Conservation (phyloP, 2,113 vertebrate genomes). For the Hyperoodon ampullatus region DNA sequence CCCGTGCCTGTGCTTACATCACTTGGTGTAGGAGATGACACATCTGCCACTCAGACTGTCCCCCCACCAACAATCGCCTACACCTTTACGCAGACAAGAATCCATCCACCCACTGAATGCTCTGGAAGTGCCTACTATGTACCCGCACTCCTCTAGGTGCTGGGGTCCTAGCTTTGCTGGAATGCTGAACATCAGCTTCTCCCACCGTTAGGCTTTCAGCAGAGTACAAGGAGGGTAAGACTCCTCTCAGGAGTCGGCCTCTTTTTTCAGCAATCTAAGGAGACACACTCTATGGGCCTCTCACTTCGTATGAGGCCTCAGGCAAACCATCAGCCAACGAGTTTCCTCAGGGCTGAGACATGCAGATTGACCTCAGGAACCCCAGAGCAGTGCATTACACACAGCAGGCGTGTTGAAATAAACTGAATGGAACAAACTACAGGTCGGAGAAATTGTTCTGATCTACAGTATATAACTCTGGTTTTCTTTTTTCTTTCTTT, state of each 20-base stretch:
- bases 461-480: not conserved
- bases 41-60: too few species aligned
- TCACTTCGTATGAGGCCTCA: not conserved
- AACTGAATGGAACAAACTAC: not conserved
- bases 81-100: not conserved
- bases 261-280: not conserved
- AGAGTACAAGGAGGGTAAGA: not conserved
- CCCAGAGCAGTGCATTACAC: not conserved
- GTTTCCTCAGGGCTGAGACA: not conserved
- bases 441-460: not conserved
- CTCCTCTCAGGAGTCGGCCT: not conserved
- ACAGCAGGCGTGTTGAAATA: not conserved
- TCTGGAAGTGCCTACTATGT: not conserved
- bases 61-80: not conserved
- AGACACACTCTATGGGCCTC: not conserved
- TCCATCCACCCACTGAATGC: not conserved
- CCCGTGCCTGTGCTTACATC: not conserved
- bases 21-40: not conserved
- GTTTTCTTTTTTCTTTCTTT: not conserved
- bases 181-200: not conserved
- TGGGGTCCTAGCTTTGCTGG: not conserved
- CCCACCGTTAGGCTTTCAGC: not conserved
- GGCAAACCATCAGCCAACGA: not conserved
- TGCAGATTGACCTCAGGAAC: not conserved
- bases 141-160: not conserved